phyloP scores from a whole-genome alignment of 64 coral and sea anemone species.

The Actinia equina region DNA sequence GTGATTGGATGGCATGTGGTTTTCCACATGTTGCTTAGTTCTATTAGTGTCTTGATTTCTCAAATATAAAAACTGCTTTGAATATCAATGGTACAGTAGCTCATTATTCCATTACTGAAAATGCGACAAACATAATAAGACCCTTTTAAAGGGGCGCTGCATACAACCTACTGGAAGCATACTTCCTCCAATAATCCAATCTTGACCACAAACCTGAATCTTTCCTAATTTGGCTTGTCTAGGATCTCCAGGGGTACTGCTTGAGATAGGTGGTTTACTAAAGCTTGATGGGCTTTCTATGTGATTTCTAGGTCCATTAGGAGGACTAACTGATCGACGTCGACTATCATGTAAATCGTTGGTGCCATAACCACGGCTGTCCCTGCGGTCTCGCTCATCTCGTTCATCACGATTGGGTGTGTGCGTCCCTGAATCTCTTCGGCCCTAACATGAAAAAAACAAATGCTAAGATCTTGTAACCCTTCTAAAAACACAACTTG shows the following conservation, averaged over 20 bases:
- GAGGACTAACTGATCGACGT: constrained; percentile 6
- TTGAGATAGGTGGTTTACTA: neutral
- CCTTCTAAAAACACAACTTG: neutral
- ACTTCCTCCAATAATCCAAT: too few relatives aligned
- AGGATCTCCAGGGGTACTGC: neutral
- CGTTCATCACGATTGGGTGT: neutral
- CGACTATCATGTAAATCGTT: neutral
- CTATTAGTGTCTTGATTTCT: too few relatives aligned
- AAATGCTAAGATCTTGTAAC: too few relatives aligned
- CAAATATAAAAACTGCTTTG: too few relatives aligned
- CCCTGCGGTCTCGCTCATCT: neutral
- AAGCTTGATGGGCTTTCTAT: neutral
- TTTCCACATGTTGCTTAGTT: too few relatives aligned
- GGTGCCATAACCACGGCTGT: constrained; percentile 1
- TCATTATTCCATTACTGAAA: too few relatives aligned
- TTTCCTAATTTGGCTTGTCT: neutral
- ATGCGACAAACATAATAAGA: too few relatives aligned
- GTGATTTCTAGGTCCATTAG: constrained; percentile 1
- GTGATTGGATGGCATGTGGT: too few relatives aligned
- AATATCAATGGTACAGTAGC: too few relatives aligned
- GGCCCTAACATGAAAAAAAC: neutral
- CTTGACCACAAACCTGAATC: neutral
- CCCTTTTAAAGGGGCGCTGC: too few relatives aligned
- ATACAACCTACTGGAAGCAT: too few relatives aligned
- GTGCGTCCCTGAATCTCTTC: neutral